Percentiles rank a stretch among this genome's conserved stretches.
Evolutionary conservation across 2,888 invertebrate species (phyloP).

Genomic region (Megastigmus dorsalis): DNA sequence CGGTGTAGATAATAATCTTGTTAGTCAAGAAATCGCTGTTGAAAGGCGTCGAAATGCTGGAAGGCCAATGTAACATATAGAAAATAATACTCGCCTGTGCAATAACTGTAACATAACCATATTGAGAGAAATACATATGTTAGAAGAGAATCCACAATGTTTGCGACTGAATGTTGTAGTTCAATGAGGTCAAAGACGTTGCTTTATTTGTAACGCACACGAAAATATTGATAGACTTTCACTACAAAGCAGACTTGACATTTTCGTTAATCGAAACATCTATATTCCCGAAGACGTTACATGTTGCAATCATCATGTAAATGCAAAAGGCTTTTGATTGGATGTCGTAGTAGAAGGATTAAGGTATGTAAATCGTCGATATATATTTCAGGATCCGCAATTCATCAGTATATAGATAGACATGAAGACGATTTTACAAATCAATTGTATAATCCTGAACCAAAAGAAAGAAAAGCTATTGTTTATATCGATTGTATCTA

Average conservation of each 20-base stretch:
- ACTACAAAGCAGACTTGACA: background rate
- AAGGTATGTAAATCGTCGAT: background rate
- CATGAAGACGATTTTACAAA: background rate
- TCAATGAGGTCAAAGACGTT: background rate
- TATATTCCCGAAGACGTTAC: background rate
- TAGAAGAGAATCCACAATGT: background rate
- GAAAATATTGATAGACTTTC: background rate
- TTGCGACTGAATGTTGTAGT: slow-evolving; percentile 3
- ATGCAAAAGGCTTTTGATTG: background rate
- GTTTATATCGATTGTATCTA: slow-evolving; percentile 6
- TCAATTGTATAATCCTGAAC: slow-evolving; percentile 8
- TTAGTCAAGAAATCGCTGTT: no score
- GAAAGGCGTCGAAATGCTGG: no score
- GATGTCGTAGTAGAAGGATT: background rate
- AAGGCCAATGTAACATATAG: no score
- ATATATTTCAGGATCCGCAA: background rate
- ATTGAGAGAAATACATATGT: background rate
- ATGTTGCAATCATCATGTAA: slow-evolving; percentile 6
- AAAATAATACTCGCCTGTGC: background rate
- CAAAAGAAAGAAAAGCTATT: background rate
- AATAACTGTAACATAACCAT: background rate
- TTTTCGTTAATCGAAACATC: background rate
- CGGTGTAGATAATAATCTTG: no score
- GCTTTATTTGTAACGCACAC: background rate
- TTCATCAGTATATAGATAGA: background rate